These are phyloP conservation scores for Selene dorsalis DNA, from an alignment of 2,797 vertebrate genomes.

Conservation along the genomic window DNA sequence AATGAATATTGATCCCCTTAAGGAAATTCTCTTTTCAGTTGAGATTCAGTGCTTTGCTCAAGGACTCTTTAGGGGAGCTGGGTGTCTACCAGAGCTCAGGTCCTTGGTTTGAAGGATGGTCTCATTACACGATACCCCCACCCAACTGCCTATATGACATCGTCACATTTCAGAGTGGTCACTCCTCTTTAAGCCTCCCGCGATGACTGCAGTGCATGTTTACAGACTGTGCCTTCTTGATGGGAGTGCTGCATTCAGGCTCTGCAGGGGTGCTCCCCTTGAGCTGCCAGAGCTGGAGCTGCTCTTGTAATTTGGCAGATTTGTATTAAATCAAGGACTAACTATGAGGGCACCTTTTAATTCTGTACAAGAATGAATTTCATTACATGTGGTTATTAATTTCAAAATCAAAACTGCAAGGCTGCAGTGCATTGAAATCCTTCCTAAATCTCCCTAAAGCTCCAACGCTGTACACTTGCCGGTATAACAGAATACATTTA, in stretches of 20 bases:
- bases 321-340: constrained; percentile 43
- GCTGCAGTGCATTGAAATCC: constrained; percentile 23
- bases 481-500: constrained; percentile 55
- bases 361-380: constrained; percentile 21
- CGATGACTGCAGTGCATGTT: constrained; percentile 61
- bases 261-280: constrained; percentile 34
- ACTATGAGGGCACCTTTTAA: constrained; percentile 18
- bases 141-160: constrained; percentile 26
- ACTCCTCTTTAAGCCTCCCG: constrained; percentile 48
- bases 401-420: constrained; percentile 43
- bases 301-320: constrained; percentile 20
- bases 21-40: constrained; percentile 22
- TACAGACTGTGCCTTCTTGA: constrained; percentile 49
- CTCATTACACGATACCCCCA: constrained; percentile 27
- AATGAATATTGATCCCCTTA: constrained; percentile 37
- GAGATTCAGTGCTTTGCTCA: constrained; percentile 37
- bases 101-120: constrained; percentile 46
- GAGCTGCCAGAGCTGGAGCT: constrained; percentile 9
- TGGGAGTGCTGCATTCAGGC: constrained; percentile 47
- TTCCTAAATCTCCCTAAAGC: constrained; percentile 42
- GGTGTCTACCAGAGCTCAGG: constrained; percentile 25
- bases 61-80: constrained; percentile 35
- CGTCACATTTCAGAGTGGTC: constrained; percentile 53
- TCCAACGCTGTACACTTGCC: constrained; percentile 24
- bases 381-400: constrained; percentile 39